Percentiles rank a stretch among this genome's conserved stretches.
These are phyloP conservation scores for Neomicropteryx cornuta DNA, from an alignment of 1,140 invertebrate species.

Conservation along the genomic window DNA sequence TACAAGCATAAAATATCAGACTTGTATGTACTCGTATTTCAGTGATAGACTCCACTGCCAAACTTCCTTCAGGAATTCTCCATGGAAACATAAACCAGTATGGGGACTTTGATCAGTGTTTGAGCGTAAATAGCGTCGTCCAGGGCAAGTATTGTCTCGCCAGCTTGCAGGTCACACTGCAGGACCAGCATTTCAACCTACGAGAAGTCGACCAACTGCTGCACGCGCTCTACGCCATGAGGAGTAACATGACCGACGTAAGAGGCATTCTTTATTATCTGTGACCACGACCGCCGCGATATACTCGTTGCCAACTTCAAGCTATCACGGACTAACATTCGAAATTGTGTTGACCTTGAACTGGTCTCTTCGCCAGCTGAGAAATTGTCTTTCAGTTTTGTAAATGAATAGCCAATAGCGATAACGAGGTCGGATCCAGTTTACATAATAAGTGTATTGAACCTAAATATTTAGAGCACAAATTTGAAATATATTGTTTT, in stretches of 20 bases:
- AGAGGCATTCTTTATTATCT: too few species aligned
- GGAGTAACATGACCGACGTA: constrained; percentile 49
- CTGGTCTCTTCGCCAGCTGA: too few species aligned
- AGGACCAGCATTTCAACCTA: constrained; percentile 24
- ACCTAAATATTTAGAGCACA: too few species aligned
- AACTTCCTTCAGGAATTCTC: constrained; percentile 46
- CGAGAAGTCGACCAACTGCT: constrained; percentile 38
- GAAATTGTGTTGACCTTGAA: too few species aligned
- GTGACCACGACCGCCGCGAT: neutral
- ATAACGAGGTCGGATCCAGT: too few species aligned
- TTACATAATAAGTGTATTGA: too few species aligned
- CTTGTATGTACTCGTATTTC: too few species aligned
- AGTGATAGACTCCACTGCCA: constrained; percentile 53
- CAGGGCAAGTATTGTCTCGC: constrained; percentile 49
- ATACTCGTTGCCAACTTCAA: too few species aligned
- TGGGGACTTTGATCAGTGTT: constrained; percentile 50
- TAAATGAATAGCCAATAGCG: too few species aligned
- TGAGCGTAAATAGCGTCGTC: constrained; percentile 28
- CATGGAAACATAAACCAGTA: constrained; percentile 51
- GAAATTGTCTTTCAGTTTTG: too few species aligned
- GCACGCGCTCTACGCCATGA: constrained; percentile 46
- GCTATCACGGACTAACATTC: too few species aligned
- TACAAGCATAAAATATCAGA: neutral
- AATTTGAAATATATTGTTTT: too few species aligned
- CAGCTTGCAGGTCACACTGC: constrained; percentile 39